Percentiles rank a stretch among this genome's conserved stretches.
These are phyloP conservation scores for Danionella dracula DNA, from an alignment of 2,797 vertebrate genomes.

Conservation along the genomic window DNA sequence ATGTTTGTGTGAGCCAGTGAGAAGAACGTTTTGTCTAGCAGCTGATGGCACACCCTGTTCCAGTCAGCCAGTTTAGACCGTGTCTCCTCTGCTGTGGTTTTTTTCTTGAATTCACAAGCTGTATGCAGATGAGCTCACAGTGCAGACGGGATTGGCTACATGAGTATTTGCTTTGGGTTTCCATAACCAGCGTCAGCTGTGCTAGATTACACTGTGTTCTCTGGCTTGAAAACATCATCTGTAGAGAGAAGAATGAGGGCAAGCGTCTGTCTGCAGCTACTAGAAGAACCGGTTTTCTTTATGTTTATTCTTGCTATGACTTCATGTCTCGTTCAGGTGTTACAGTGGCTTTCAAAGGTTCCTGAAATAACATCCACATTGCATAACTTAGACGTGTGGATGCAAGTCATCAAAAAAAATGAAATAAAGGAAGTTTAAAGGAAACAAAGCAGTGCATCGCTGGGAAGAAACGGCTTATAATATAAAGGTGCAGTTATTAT, in stretches of 20 bases:
- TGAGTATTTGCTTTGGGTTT: conserved; percentile 1
- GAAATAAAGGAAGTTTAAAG: no score
- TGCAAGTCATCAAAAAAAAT: no score
- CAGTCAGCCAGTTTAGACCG: neutral
- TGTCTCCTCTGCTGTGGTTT: neutral
- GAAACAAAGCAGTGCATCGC: no score
- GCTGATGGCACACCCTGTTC: neutral
- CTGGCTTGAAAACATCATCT: neutral
- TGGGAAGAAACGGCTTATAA: no score
- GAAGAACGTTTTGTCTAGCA: neutral
- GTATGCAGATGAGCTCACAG: neutral
- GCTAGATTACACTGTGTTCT: conserved; percentile 15
- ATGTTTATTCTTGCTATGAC: neutral
- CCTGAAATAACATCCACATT: neutral
- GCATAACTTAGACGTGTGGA: neutral
- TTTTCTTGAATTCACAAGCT: neutral
- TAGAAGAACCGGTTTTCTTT: neutral
- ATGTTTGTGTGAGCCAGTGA: conserved; percentile 45
- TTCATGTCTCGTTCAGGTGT: no score
- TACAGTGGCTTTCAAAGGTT: no score
- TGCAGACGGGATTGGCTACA: neutral
- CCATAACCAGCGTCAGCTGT: conserved; percentile 40
- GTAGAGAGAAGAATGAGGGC: neutral
- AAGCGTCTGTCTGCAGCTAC: neutral
- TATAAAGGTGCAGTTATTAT: no score